Evolutionary conservation across 1,140 invertebrate genomes (phyloP), one percentile per base, ranked within the genome.

Genomic region (Drosophila melanica): DNA sequence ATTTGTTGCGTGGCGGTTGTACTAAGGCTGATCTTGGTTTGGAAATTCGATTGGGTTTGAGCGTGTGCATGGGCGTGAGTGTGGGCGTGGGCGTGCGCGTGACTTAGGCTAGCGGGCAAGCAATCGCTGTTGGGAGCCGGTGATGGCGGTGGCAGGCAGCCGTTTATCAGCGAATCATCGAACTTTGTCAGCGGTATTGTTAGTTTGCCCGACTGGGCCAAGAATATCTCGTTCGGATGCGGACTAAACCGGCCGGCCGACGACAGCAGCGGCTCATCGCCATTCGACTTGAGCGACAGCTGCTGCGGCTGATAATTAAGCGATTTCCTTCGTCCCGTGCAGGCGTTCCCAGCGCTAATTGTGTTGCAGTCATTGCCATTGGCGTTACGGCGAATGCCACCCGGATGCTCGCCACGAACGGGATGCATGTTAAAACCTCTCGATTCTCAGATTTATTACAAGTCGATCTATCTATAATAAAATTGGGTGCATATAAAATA

Each of bases 101-200:
- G 79, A 18, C 11, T 35, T 23, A 75, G 42, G 5, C 55, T 58
- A 2, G 23, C 20, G n/a, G 48, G 48, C n/a, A 51, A 20, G 8
- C 81, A 76, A 45, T 92, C 91, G 47, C 69, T 87, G 27, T 84
- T 91, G 1, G 91, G 91, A 2, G 91, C 91, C 27, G 91, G 91
- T 20, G 91, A 92, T 6, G 91, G 91, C 11, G 91, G 91, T 1
- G 91, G 90, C 4, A 86, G 48, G 11, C 80, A 81, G 30, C 77
- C 77, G 14, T 75, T 70, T 0, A 58, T 48, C 39, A 76, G 45
- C 2, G 75, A 27, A 35, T 91, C 90, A 48, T 92, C 91, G 50
- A 65, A 87, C 8, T 90, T 76, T 14, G 80, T 77, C 23, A 85
- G 60, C 42, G 90, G 77, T 3, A 91, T 74, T 2, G 86, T 85